A percentile compares a stretch with the other conserved stretches of the same genome.
phyloP scores from a whole-genome alignment of 2,797 vertebrate genomes.

The Sebastes flavidus region DNA sequence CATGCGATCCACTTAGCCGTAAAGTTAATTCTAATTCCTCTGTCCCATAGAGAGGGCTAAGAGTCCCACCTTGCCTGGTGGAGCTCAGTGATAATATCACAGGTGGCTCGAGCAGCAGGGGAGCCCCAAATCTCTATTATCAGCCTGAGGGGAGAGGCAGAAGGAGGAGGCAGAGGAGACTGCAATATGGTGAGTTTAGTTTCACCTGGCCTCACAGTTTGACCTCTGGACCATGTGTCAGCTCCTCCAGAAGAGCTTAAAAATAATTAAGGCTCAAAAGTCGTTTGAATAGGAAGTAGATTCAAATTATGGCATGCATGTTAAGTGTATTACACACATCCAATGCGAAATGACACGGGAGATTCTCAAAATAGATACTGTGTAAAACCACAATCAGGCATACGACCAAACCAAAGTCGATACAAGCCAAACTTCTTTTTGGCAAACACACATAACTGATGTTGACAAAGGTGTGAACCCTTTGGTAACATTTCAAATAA shows the following conservation, averaged over 20 bases:
- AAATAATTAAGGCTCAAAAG: constrained; percentile 86
- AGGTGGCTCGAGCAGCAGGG: constrained; percentile 83
- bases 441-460: neutral
- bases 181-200: constrained; percentile 86
- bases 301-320: constrained; percentile 37
- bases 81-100: constrained; percentile 80
- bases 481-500: neutral
- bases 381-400: neutral
- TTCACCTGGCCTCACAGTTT: constrained; percentile 88
- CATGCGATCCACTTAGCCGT: constrained; percentile 59
- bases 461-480: neutral
- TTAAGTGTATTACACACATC: constrained; percentile 1
- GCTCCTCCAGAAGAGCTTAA: constrained; percentile 80
- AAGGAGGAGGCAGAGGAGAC: constrained; percentile 75
- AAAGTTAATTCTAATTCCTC: constrained; percentile 71
- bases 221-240: constrained; percentile 83
- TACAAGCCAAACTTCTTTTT: neutral
- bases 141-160: constrained; percentile 72
- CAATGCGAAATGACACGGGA: constrained; percentile 4
- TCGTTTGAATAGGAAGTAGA: constrained; percentile 50
- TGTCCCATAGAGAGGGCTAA: constrained; percentile 60
- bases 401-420: neutral
- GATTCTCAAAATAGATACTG: neutral
- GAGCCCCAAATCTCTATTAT: constrained; percentile 80
- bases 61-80: constrained; percentile 69